Evolutionary conservation across 1,140 invertebrate species (phyloP).

Genomic region (Cataglyphis hispanica): DNA sequence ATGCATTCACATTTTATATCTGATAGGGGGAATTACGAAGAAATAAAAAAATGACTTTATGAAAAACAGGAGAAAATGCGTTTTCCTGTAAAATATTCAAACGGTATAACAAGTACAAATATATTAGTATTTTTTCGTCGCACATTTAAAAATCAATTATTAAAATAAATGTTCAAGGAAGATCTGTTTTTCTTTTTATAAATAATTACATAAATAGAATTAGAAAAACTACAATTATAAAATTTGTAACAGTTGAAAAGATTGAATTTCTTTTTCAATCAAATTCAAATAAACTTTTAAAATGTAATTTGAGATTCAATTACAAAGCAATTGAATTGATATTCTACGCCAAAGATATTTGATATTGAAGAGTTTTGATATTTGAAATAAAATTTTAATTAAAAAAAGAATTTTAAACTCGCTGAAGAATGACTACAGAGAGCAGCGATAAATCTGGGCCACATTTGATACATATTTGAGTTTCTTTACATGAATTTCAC

Average conservation of each 20-base stretch:
- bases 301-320: neutral
- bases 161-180: too few species aligned
- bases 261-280: neutral
- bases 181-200: too few species aligned
- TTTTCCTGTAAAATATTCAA: too few species aligned
- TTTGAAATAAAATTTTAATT: neutral
- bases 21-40: neutral
- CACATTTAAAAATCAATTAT: too few species aligned
- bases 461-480: neutral
- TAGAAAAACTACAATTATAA: too few species aligned
- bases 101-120: too few species aligned
- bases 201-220: too few species aligned
- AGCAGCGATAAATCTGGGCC: slow-evolving; percentile 24
- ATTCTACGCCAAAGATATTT: slow-evolving; percentile 11
- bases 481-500: slow-evolving; percentile 11
- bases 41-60: neutral
- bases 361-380: neutral
- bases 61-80: too few species aligned
- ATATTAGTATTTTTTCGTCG: too few species aligned
- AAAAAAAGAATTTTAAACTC: neutral
- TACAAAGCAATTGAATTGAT: too few species aligned
- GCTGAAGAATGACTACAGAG: neutral
- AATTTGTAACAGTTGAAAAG: neutral
- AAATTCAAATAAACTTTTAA: neutral
- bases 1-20: neutral